Percentiles rank a stretch among this genome's conserved stretches.
Evolutionary conservation across 2,888 invertebrate species (phyloP).

Genomic region (Maniola hyperantus): DNA sequence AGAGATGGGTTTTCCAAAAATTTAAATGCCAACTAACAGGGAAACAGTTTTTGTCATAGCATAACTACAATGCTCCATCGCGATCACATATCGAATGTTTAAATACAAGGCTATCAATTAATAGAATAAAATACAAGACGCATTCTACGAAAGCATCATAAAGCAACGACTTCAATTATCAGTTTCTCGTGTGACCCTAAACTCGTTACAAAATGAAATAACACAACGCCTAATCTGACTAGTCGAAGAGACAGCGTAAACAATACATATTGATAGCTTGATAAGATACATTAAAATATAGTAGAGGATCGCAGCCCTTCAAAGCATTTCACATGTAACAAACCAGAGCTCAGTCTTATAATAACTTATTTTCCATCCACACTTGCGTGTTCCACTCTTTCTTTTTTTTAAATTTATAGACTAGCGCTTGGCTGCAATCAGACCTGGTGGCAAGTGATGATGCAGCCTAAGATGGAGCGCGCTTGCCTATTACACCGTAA

Average conservation of each 20-base stretch:
- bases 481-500: no score
- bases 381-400: no score
- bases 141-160: conserved; percentile 6
- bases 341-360: no score
- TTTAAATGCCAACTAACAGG: not conserved
- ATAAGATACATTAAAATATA: not conserved
- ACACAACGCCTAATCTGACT: conserved; percentile 12
- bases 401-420: no score
- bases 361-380: no score
- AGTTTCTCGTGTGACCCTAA: conserved; percentile 21
- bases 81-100: not conserved
- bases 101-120: not conserved
- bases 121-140: not conserved
- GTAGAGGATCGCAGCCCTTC: no score
- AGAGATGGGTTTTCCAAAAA: not conserved
- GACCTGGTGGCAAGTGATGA: no score
- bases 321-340: no score
- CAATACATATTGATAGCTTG: not conserved
- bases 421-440: no score
- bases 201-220: conserved; percentile 20
- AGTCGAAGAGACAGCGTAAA: conserved; percentile 14
- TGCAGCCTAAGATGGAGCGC: no score
- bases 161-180: conserved; percentile 12
- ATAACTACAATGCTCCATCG: not conserved
- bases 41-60: not conserved